phyloP scores from a whole-genome alignment of 2,888 invertebrate species.

The Tipula vernalis region DNA sequence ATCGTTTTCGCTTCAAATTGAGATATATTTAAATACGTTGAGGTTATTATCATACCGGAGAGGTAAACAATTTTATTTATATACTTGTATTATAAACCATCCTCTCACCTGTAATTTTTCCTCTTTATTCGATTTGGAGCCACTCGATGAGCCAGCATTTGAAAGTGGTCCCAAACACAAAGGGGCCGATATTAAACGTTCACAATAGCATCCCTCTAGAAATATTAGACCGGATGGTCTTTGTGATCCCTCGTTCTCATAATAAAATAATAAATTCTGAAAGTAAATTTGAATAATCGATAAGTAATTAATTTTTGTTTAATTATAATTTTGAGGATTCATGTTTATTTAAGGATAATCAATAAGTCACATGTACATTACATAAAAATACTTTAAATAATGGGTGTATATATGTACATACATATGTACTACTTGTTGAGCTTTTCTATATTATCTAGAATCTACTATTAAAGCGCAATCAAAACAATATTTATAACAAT shows the following conservation, averaged over 20 bases:
- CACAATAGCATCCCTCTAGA: slow-evolving; percentile 81
- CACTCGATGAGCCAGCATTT: slow-evolving; percentile 6
- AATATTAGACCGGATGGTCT: slow-evolving; percentile 74
- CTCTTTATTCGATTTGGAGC: slow-evolving; percentile 18
- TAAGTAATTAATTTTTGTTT: not conserved
- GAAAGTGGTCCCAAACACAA: slow-evolving; percentile 16
- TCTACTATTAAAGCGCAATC: not conserved
- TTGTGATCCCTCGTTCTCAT: slow-evolving; percentile 67
- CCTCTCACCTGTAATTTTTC: slow-evolving; percentile 20
- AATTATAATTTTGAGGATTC: not conserved
- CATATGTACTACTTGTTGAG: not conserved
- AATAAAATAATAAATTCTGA: slow-evolving; percentile 84
- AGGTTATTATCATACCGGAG: not conserved
- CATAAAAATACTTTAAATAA: no score
- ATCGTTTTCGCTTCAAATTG: not conserved
- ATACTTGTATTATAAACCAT: no score
- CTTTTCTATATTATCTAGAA: no score
- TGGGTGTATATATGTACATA: no score
- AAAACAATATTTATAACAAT: not conserved
- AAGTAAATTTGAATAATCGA: slow-evolving; percentile 26
- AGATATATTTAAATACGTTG: not conserved
- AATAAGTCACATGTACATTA: not conserved
- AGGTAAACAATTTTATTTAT: not conserved
- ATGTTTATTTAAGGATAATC: not conserved
- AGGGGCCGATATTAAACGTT: slow-evolving; percentile 52